phyloP scores from a whole-genome alignment of 2,113 vertebrate genomes.

The Plotosus lineatus region DNA sequence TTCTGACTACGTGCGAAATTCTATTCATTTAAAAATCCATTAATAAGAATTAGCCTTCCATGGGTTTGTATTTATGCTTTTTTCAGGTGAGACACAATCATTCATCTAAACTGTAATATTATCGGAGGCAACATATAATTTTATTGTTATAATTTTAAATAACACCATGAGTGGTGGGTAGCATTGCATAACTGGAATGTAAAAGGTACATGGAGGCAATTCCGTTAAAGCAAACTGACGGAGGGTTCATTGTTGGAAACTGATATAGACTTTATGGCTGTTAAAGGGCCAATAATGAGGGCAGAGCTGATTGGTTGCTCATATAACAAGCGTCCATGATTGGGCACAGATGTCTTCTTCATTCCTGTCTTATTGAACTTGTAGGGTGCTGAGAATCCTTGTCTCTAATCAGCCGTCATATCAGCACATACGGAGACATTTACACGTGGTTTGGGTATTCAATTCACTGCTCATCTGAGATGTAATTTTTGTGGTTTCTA shows the following conservation, averaged over 20 bases:
- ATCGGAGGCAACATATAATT: neutral
- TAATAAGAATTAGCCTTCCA: neutral
- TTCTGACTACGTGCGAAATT: conserved; percentile 9
- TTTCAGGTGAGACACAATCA: neutral
- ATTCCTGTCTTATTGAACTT: conserved; percentile 41
- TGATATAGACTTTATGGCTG: conserved; percentile 38
- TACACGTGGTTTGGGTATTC: conserved; percentile 29
- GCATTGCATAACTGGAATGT: neutral
- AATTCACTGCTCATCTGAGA: conserved; percentile 51
- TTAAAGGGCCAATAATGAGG: conserved; percentile 33
- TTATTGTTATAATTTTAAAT: conserved; percentile 20
- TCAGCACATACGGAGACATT: conserved; percentile 22
- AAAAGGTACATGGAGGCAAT: neutral
- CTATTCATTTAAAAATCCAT: conserved; percentile 19
- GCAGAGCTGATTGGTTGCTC: conserved; percentile 45
- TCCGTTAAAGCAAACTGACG: neutral
- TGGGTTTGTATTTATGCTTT: neutral
- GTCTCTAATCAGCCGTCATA: conserved; percentile 25
- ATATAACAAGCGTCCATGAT: conserved; percentile 17
- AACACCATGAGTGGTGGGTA: neutral
- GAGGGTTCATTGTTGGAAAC: conserved; percentile 26
- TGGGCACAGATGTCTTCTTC: conserved; percentile 38
- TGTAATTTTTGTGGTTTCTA: conserved; percentile 45
- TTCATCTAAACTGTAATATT: neutral
- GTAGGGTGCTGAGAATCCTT: conserved; percentile 13